Evolutionary conservation across 2,888 invertebrate genomes (phyloP).

Genomic region (Tiliacea citrago): DNA sequence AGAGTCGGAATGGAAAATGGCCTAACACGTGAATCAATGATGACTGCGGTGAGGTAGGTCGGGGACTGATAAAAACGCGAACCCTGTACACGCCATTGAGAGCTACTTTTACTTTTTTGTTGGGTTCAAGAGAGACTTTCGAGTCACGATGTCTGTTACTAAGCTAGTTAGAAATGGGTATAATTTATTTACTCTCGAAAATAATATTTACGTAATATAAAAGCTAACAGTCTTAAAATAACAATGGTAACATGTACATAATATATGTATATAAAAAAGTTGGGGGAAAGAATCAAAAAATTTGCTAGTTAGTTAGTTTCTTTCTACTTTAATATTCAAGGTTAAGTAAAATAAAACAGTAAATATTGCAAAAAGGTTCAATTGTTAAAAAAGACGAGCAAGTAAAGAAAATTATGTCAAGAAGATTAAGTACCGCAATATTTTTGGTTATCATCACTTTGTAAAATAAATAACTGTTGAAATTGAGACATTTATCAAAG

Average conservation of each 20-base stretch:
- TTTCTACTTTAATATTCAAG: neutral
- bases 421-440: constrained; percentile 21
- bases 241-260: neutral
- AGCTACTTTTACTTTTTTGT: constrained; percentile 29
- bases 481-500: constrained; percentile 59
- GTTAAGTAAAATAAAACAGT: neutral
- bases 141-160: neutral
- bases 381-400: neutral
- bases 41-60: constrained; percentile 60
- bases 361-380: neutral
- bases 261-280: neutral
- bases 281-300: neutral
- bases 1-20: constrained; percentile 57
- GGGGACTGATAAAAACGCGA: constrained; percentile 24
- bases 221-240: neutral
- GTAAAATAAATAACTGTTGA: constrained; percentile 37
- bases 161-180: neutral
- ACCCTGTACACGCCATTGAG: constrained; percentile 17
- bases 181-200: neutral
- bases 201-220: neutral
- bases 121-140: neutral
- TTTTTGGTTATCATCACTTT: constrained; percentile 26
- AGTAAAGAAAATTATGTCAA: neutral
- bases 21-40: constrained; percentile 41
- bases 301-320: neutral